Evolutionary conservation across 2,888 invertebrate genomes (phyloP).

Genomic region (Drosophila emarginata): DNA sequence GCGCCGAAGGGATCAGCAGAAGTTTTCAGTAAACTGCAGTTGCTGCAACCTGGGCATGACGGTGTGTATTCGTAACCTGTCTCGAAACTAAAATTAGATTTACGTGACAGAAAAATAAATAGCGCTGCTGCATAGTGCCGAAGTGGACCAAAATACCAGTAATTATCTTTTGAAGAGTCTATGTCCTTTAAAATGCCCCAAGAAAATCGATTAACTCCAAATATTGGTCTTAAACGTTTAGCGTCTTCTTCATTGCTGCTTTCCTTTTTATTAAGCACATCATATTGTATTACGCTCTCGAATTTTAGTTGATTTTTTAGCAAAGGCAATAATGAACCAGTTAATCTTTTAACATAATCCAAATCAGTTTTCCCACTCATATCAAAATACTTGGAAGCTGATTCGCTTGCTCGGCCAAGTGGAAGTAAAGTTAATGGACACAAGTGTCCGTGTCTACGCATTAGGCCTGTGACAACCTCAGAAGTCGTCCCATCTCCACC

Average conservation of each 20-base stretch:
- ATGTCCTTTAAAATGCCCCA: constrained; percentile 95
- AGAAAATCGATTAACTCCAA: constrained; percentile 89
- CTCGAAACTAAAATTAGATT: constrained; percentile 87
- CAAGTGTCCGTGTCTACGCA: too few relatives aligned
- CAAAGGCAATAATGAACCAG: constrained; percentile 92
- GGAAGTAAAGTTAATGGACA: too few relatives aligned
- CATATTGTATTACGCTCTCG: constrained; percentile 92
- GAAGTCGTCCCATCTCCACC: too few relatives aligned
- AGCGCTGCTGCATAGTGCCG: constrained; percentile 90
- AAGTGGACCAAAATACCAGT: constrained; percentile 93
- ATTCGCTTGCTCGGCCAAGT: too few relatives aligned
- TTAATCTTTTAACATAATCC: too few relatives aligned
- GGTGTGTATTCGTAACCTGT: constrained; percentile 89
- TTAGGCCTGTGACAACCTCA: too few relatives aligned
- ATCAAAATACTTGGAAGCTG: too few relatives aligned
- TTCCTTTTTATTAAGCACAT: constrained; percentile 84
- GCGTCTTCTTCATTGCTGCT: constrained; percentile 79
- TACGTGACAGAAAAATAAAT: constrained; percentile 87
- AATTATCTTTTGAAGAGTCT: constrained; percentile 88
- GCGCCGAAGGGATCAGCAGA: not conserved
- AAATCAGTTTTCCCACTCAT: too few relatives aligned
- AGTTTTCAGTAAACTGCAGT: constrained; percentile 83
- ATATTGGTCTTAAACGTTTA: constrained; percentile 86
- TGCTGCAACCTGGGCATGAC: constrained; percentile 92
- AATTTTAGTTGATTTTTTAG: constrained; percentile 88